Percentiles rank a stretch among this genome's conserved stretches.
phyloP scores from a whole-genome alignment of 2,113 vertebrate species.

The Parotia lawesii region DNA sequence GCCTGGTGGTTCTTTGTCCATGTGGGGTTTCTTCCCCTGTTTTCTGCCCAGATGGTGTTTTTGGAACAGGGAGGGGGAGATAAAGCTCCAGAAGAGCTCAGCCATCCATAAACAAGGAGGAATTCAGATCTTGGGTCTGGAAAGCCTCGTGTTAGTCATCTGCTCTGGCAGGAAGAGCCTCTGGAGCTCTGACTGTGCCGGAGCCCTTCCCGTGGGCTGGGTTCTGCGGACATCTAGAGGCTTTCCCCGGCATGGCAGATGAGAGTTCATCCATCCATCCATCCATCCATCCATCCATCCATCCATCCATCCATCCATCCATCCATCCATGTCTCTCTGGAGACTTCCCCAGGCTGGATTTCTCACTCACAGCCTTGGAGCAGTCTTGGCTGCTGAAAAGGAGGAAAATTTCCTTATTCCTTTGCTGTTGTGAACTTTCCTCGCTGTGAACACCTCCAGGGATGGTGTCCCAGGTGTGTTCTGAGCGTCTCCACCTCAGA shows the following conservation, averaged over 20 bases:
- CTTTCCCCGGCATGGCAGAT: neutral
- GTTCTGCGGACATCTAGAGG: slow-evolving; percentile 22
- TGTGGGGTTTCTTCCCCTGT: neutral
- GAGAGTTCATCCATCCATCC: neutral
- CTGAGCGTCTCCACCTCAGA: neutral
- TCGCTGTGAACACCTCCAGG: neutral
- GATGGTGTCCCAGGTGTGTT: neutral
- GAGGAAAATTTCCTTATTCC: neutral
- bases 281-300: neutral
- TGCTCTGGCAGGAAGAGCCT: neutral
- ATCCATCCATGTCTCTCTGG: neutral
- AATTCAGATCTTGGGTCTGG: neutral
- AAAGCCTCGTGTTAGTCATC: neutral
- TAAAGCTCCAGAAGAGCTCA: neutral
- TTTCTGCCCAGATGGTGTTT: neutral
- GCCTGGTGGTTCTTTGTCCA: neutral
- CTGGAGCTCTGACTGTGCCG: rapidly evolving
- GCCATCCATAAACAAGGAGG: neutral
- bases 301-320: neutral
- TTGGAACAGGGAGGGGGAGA: neutral
- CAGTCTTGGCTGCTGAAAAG: neutral
- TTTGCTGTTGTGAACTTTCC: neutral
- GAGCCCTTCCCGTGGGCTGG: neutral
- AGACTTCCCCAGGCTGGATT: neutral
- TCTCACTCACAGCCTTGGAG: neutral